phyloP scores from a whole-genome alignment of 2,797 vertebrate species.

The Fundulus diaphanus region DNA sequence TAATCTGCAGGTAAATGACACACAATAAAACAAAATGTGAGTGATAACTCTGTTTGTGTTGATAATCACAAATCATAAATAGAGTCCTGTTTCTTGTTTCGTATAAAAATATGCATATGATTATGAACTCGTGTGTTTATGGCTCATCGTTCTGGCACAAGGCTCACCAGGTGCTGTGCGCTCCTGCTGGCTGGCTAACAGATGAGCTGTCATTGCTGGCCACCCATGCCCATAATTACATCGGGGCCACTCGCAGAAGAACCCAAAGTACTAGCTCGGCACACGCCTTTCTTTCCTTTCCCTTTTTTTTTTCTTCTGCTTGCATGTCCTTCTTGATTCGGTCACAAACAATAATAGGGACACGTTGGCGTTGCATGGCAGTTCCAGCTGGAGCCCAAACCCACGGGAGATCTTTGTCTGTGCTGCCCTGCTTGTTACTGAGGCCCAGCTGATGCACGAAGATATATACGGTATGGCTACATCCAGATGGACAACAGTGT shows the following conservation, averaged over 20 bases:
- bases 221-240: conserved; percentile 85
- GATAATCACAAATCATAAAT: no score
- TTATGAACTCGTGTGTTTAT: conserved; percentile 69
- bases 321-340: conserved; percentile 78
- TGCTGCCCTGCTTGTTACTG: conserved; percentile 54
- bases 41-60: conserved; percentile 29
- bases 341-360: conserved; percentile 80
- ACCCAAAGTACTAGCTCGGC: conserved; percentile 59
- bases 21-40: conserved; percentile 40
- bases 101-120: conserved; percentile 45
- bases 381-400: conserved; percentile 71
- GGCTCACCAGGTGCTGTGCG: conserved; percentile 72
- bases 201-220: conserved; percentile 84
- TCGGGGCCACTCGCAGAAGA: conserved; percentile 74
- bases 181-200: conserved; percentile 77
- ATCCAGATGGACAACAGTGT: conserved; percentile 62
- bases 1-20: conserved; percentile 54
- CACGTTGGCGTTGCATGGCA: conserved; percentile 71
- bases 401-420: conserved; percentile 60
- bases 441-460: conserved; percentile 37
- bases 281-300: conserved; percentile 45
- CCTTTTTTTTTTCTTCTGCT: conserved; percentile 51
- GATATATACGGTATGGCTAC: conserved; percentile 32
- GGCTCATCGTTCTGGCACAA: conserved; percentile 61
- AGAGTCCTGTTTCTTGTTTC: conserved; percentile 26